Conservation (phyloP, 2,113 vertebrate species). For the Neotoma lepida region DNA sequence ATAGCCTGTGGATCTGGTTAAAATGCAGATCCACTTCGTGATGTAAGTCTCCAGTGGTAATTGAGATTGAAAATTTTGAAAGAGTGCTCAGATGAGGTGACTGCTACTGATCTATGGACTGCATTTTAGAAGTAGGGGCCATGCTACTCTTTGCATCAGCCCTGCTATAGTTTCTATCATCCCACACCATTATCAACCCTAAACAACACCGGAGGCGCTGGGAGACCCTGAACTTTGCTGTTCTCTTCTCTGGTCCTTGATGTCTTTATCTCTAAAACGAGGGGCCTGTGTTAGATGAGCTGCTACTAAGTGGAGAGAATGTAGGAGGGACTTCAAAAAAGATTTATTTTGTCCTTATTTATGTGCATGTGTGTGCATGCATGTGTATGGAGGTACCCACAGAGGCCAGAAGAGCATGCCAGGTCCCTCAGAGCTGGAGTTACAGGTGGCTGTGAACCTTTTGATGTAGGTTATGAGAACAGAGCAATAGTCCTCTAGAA, state of each 20-base stretch:
- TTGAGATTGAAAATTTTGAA: slow-evolving; percentile 6
- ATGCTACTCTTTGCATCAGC: background rate
- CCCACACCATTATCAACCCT: background rate
- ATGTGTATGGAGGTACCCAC: background rate
- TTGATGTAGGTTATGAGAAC: background rate
- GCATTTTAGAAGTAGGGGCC: slow-evolving; percentile 34
- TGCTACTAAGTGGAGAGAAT: background rate
- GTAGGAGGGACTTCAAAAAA: background rate
- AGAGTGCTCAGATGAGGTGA: background rate
- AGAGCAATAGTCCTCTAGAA: background rate
- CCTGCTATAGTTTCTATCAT: slow-evolving; percentile 19
- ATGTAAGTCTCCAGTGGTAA: background rate
- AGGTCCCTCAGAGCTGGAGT: background rate
- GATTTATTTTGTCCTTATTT: background rate
- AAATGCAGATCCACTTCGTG: slow-evolving; percentile 12
- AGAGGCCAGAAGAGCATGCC: background rate
- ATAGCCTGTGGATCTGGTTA: background rate
- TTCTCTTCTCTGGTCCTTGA: slow-evolving; percentile 10
- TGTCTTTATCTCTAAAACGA: slow-evolving; percentile 53
- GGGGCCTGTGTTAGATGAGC: background rate
- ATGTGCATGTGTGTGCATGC: background rate
- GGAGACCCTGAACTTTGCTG: background rate
- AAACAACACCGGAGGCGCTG: background rate
- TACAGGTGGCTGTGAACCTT: background rate
- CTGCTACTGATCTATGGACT: background rate